phyloP scores from a whole-genome alignment of 2,113 vertebrate species.

The Oxygymnocypris stewartii region DNA sequence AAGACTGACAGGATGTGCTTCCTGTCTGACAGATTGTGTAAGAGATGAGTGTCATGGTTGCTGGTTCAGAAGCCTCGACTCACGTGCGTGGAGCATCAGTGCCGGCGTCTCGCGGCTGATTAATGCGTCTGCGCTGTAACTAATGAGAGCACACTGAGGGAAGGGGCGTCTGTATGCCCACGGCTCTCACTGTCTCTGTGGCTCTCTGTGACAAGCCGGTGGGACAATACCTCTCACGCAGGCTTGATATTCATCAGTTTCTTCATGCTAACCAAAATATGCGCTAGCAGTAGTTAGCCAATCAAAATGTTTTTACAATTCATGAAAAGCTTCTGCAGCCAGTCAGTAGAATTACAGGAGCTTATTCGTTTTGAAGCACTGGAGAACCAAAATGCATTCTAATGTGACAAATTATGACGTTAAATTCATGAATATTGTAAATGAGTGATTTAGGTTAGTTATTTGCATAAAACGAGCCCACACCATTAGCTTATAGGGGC shows the following conservation, averaged over 20 bases:
- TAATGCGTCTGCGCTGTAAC: background rate
- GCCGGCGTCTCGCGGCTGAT: conserved; percentile 8
- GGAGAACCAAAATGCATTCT: background rate
- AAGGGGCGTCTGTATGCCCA: background rate
- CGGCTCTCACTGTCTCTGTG: conserved; percentile 22
- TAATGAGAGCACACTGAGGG: conserved; percentile 10
- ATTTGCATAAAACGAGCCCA: too few species aligned
- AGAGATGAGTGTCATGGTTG: background rate
- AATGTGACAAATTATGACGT: background rate
- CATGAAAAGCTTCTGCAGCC: conserved; percentile 2
- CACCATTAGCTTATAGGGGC: too few species aligned
- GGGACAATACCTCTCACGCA: conserved; percentile 28
- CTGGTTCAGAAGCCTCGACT: background rate
- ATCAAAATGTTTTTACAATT: background rate
- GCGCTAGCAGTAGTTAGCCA: background rate
- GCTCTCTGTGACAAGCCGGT: conserved; percentile 25
- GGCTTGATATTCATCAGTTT: too few species aligned
- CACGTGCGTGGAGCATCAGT: background rate
- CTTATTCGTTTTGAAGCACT: background rate
- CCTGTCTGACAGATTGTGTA: conserved; percentile 15
- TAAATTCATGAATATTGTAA: too few species aligned
- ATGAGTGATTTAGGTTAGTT: too few species aligned
- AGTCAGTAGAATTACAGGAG: background rate
- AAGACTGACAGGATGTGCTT: conserved; percentile 49
- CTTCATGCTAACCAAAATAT: background rate